phyloP scores from a whole-genome alignment of 2,113 vertebrate species.

The Alces alces region DNA sequence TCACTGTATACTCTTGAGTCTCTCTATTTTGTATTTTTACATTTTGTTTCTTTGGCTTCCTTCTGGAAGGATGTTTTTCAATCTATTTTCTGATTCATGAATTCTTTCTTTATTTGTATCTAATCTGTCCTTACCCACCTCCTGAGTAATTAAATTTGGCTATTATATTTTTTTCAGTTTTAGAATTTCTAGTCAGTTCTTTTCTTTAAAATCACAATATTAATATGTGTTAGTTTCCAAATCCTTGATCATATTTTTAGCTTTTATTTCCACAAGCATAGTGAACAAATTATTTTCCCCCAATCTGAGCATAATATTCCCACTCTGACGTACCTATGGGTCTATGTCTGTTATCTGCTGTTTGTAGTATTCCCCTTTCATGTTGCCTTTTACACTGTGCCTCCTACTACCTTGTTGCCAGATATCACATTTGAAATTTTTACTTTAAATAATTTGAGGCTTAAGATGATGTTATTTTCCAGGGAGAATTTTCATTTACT shows the following conservation, averaged over 20 bases:
- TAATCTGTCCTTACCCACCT: background rate
- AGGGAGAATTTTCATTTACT: background rate
- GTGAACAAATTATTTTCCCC: background rate
- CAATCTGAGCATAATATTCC: background rate
- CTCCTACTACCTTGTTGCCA: background rate
- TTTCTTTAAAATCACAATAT: background rate
- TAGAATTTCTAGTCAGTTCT: background rate
- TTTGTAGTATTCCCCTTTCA: background rate
- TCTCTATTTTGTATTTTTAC: background rate
- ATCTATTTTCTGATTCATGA: background rate
- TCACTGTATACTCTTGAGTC: background rate
- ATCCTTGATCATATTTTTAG: background rate
- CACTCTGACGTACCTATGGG: background rate
- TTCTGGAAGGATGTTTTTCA: background rate
- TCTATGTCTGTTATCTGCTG: background rate
- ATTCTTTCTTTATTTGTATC: background rate
- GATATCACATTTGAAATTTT: background rate
- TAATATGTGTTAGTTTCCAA: background rate
- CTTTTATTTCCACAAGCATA: background rate
- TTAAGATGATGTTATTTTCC: background rate
- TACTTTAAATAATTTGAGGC: background rate
- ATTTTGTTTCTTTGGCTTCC: background rate
- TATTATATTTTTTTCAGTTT: background rate
- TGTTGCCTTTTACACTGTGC: background rate
- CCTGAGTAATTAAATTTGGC: background rate